Percentiles rank a stretch among this genome's conserved stretches.
Conservation (phyloP, 2,888 invertebrate species). For the Agrilus cyanescens region DNA sequence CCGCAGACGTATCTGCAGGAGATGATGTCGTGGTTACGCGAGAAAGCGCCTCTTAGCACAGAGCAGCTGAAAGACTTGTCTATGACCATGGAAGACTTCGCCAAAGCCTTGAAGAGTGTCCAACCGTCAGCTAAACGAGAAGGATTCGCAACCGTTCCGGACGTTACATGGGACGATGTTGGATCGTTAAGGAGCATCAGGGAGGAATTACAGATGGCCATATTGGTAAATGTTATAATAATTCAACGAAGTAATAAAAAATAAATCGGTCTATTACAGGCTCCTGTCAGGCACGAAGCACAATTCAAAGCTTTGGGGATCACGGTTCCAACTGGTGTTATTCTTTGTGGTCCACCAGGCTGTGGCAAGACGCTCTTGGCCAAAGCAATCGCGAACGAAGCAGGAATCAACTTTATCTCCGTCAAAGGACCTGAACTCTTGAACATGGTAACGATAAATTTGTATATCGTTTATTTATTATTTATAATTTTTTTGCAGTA, state of each 20-base stretch:
- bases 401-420: conserved; percentile 96
- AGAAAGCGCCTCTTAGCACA: conserved; percentile 46
- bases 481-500: conserved; percentile 46
- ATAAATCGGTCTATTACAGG: conserved; percentile 38
- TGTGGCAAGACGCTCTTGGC: conserved; percentile 93
- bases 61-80: conserved; percentile 52
- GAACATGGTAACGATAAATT: conserved; percentile 68
- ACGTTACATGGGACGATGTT: conserved; percentile 93
- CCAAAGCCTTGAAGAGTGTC: conserved; percentile 64
- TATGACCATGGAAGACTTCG: conserved; percentile 65
- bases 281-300: conserved; percentile 80
- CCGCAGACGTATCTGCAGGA: conserved; percentile 37
- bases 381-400: conserved; percentile 97
- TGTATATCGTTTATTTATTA: background rate
- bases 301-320: conserved; percentile 69
- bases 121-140: conserved; percentile 93
- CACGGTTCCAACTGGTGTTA: conserved; percentile 72
- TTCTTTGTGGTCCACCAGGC: conserved; percentile 95
- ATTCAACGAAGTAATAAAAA: background rate
- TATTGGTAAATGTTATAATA: conserved; percentile 45
- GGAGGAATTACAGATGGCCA: conserved; percentile 80
- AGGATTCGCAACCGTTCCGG: conserved; percentile 95
- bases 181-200: conserved; percentile 83
- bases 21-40: conserved; percentile 53
- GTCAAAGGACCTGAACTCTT: conserved; percentile 97